These are phyloP conservation scores for Amphibalanus amphitrite DNA, from an alignment of 1,140 invertebrate species.

Conservation along the genomic window DNA sequence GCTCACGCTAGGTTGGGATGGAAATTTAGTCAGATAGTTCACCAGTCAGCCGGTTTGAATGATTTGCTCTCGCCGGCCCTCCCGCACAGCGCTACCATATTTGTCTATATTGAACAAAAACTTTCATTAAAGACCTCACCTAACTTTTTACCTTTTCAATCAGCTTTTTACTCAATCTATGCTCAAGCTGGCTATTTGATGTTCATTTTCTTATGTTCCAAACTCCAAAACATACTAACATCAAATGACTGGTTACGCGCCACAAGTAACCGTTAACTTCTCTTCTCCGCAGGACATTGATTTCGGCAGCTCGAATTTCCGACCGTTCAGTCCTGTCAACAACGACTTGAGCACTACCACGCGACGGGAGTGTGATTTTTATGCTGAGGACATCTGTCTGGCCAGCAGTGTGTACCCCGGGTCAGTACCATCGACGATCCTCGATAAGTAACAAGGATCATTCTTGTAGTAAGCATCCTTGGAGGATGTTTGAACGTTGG, in stretches of 20 bases:
- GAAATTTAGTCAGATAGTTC: too few species aligned
- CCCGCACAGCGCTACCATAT: too few species aligned
- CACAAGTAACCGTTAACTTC: neutral
- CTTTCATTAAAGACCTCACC: too few species aligned
- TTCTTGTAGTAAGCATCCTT: slow-evolving; percentile 7
- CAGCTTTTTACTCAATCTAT: too few species aligned
- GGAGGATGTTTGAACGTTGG: slow-evolving; percentile 5
- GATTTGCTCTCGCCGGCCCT: too few species aligned
- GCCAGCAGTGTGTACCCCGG: slow-evolving; percentile 54
- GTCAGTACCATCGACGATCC: slow-evolving; percentile 38
- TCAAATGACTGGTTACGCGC: neutral
- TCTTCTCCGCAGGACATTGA: neutral
- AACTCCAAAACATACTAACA: too few species aligned
- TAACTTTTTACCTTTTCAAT: too few species aligned
- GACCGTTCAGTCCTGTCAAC: neutral
- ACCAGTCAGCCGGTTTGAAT: too few species aligned
- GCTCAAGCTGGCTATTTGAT: too few species aligned
- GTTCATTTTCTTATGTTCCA: too few species aligned
- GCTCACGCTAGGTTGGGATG: too few species aligned
- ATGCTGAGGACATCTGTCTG: slow-evolving; percentile 54
- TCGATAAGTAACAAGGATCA: slow-evolving; percentile 6
- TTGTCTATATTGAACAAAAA: too few species aligned
- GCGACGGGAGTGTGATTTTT: slow-evolving; percentile 41
- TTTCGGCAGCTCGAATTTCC: neutral
- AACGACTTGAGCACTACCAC: neutral